A percentile compares a stretch with the other conserved stretches of the same genome.
These are phyloP conservation scores for Stenichneumon culpator DNA, from an alignment of 2,888 invertebrate genomes.

Conservation along the genomic window DNA sequence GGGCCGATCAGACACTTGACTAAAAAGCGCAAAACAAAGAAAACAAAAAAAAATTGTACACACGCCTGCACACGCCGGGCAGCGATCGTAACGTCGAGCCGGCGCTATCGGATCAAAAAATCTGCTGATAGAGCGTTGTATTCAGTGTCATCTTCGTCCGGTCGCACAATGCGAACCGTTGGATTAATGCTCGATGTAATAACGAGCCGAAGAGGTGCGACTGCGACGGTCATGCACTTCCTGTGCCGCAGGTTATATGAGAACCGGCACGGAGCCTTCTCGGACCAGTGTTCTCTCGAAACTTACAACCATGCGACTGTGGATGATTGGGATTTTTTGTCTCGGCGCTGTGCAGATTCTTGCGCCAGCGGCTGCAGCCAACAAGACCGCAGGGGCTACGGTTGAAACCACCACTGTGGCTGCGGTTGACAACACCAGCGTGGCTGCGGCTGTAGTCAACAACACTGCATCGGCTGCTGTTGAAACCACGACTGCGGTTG, in stretches of 20 bases:
- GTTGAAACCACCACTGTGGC: constrained; percentile 5
- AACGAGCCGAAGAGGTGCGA: constrained; percentile 67
- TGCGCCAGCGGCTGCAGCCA: constrained; percentile 13
- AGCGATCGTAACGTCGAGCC: not conserved
- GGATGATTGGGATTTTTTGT: constrained; percentile 51
- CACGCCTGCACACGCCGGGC: not conserved
- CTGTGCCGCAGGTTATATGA: constrained; percentile 66
- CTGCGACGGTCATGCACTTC: constrained; percentile 71
- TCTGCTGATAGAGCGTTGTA: constrained; percentile 9
- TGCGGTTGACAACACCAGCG: too few relatives aligned
- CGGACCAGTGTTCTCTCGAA: constrained; percentile 10
- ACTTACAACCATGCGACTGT: constrained; percentile 49
- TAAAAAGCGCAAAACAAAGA: too few relatives aligned
- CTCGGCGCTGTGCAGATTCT: constrained; percentile 28
- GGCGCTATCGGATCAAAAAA: constrained; percentile 4
- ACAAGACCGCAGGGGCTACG: constrained; percentile 24
- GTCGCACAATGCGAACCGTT: constrained; percentile 8
- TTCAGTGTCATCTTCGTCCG: constrained; percentile 52
- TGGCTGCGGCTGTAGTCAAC: too few relatives aligned
- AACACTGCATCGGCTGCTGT: too few relatives aligned
- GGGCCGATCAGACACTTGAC: too few relatives aligned
- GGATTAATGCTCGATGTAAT: constrained; percentile 42
- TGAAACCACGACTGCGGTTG: too few relatives aligned
- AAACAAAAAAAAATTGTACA: too few relatives aligned
- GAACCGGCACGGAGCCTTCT: constrained; percentile 1